phyloP scores from a whole-genome alignment of 2,113 vertebrate genomes.

The Solea solea region DNA sequence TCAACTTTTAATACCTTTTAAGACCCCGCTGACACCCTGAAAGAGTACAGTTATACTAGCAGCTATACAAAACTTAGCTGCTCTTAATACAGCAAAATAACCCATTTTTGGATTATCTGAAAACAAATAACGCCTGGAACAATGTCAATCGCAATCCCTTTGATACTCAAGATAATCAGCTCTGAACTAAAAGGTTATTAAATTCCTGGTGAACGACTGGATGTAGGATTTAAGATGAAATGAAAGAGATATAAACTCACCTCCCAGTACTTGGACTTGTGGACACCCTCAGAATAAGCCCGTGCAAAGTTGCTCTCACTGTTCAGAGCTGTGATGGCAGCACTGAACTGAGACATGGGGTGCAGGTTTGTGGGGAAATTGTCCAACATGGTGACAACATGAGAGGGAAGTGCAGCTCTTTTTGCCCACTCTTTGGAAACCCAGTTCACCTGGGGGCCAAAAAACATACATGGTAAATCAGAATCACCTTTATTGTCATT shows the following conservation, averaged over 20 bases:
- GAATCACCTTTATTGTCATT: no score
- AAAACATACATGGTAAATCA: neutral
- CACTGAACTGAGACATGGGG: constrained; percentile 98
- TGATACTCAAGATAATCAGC: no score
- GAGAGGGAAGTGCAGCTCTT: constrained; percentile 93
- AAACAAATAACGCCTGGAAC: no score
- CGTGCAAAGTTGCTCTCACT: constrained; percentile 95
- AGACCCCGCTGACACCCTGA: no score
- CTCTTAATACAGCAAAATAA: no score
- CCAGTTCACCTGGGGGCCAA: constrained; percentile 86
- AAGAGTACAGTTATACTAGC: no score
- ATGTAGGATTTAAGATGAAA: neutral
- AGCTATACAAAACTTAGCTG: no score
- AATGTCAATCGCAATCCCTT: no score
- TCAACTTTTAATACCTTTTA: no score
- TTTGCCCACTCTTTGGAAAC: constrained; percentile 96
- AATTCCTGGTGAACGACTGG: no score
- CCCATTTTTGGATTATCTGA: no score
- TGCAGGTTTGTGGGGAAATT: constrained; percentile 98
- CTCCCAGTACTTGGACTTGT: constrained; percentile 97
- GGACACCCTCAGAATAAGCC: constrained; percentile 93
- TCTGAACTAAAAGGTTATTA: no score
- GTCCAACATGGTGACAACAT: constrained; percentile 98
- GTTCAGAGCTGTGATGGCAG: constrained; percentile 95
- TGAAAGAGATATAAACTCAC: constrained; percentile 66